Evolutionary conservation across 2,113 vertebrate species (phyloP), one percentile per base, ranked within the genome.

Genomic region (Sigmodon hispidus): DNA sequence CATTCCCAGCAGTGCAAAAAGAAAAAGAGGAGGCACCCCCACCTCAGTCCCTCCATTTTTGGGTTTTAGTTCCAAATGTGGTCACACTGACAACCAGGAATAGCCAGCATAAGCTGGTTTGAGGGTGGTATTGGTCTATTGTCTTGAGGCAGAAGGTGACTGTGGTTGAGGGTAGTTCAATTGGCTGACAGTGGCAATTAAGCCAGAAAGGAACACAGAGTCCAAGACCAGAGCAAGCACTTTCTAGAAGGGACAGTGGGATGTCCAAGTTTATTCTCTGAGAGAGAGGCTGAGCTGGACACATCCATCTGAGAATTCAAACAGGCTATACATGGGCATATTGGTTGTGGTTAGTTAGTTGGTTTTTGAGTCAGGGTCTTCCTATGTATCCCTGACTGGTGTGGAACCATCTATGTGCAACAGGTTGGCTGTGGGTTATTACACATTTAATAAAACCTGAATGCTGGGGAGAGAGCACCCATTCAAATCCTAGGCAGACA

Each of bases 221-320:
- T 1, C 59, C 40, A 75, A 29, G 61, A 19, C n/a, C 50, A 50
- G 79, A 50, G 21, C 50, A 52, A 48, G 45, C 1, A 0, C 19
- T 29, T 34, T 9, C 29, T 65, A n/a, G 55, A 26, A 0, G 11
- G 0, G 7, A 8, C 16, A 4, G 29, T 0, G 1, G 5, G 36
- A 45, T 87, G 22, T 0, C 69, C 22, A 11, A 3, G n/a, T 40
- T 59, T 3, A 45, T 0, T 15, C 9, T 34, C 48, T 40, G 80
- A 17, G 12, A 43, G 45, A 5, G 50, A 34, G 43, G 7, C 36
- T 9, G 10, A 26, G 1, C 55, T 5, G 13, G 12, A 61, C 69
- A 11, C 4, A 65, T 40, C 12, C 59, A 85, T 13, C 83, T 67
- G 81, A 34, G 80, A 31, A 31, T 31, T 63, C n/a, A 43, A 19